Percentiles rank a stretch among this genome's conserved stretches.
Evolutionary conservation across 2,113 vertebrate species (phyloP).

Genomic region (Lepidothrix coronata): DNA sequence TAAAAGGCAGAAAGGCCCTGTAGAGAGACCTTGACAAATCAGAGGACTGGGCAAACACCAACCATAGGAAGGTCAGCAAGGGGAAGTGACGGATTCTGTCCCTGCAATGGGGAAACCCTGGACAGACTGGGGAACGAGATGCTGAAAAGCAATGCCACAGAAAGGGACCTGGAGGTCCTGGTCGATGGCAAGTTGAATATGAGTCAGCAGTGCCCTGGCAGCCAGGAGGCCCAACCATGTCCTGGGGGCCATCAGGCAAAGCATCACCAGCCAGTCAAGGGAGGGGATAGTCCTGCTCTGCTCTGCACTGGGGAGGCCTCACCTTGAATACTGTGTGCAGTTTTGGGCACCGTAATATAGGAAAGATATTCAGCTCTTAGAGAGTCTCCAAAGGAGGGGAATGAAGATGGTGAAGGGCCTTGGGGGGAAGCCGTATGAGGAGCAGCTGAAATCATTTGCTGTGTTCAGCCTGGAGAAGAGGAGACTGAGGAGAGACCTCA

Average conservation of each 20-base stretch:
- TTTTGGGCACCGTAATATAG: neutral
- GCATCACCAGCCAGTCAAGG: neutral
- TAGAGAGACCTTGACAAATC: neutral
- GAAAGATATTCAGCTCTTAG: neutral
- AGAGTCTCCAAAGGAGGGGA: neutral
- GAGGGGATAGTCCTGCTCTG: neutral
- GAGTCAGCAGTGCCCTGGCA: neutral
- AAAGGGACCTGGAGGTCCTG: neutral
- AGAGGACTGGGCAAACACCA: neutral
- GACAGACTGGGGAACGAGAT: neutral
- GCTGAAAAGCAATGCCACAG: neutral
- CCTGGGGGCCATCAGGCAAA: neutral
- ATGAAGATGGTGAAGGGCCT: neutral
- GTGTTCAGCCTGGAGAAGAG: neutral
- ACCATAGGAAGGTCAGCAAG: neutral
- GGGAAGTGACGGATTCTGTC: neutral
- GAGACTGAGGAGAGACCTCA: neutral
- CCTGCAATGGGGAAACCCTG: neutral
- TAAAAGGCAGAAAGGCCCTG: neutral
- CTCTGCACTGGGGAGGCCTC: neutral
- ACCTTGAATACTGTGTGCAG: neutral
- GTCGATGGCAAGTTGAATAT: neutral
- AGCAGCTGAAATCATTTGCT: neutral
- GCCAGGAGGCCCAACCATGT: neutral
- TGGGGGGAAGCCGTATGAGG: neutral